A percentile compares a stretch with the other conserved stretches of the same genome.
These are phyloP conservation scores for Ceratina australensis DNA, from an alignment of 1,140 invertebrate genomes.

Conservation along the genomic window DNA sequence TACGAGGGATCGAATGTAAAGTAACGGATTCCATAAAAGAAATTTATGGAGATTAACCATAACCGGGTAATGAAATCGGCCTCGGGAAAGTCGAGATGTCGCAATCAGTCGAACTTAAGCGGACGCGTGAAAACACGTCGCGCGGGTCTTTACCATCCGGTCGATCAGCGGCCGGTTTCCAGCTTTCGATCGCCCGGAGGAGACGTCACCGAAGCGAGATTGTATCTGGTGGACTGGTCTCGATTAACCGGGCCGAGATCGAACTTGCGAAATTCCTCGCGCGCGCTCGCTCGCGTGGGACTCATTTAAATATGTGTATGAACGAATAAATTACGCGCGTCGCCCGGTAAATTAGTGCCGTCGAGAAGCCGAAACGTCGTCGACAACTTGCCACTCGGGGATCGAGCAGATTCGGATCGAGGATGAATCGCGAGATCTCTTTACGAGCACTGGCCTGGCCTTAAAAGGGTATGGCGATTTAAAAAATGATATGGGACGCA, in stretches of 20 bases:
- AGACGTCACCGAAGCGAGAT: conserved; percentile 5
- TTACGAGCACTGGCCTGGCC: neutral
- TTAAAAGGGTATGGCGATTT: neutral
- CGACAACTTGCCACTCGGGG: neutral
- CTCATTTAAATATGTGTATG: neutral
- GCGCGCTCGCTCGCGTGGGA: neutral
- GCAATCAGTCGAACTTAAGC: conserved; percentile 1
- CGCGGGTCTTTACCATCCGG: neutral
- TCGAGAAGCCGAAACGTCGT: neutral
- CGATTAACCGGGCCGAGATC: conserved; percentile 17
- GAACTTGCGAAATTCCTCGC: neutral
- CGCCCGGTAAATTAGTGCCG: neutral
- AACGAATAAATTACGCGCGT: conserved; percentile 3
- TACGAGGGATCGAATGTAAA: neutral
- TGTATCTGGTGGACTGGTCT: conserved; percentile 10
- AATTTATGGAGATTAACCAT: neutral
- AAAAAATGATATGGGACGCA: neutral
- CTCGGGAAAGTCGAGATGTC: conserved; percentile 19
- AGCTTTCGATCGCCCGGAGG: neutral
- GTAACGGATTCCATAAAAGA: neutral
- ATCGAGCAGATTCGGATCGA: neutral
- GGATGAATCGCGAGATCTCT: neutral
- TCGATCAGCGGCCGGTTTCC: neutral
- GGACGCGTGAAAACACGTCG: neutral
- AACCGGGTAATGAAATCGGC: conserved; percentile 1